phyloP scores from a whole-genome alignment of 2,113 vertebrate genomes.

The Anser cygnoides region DNA sequence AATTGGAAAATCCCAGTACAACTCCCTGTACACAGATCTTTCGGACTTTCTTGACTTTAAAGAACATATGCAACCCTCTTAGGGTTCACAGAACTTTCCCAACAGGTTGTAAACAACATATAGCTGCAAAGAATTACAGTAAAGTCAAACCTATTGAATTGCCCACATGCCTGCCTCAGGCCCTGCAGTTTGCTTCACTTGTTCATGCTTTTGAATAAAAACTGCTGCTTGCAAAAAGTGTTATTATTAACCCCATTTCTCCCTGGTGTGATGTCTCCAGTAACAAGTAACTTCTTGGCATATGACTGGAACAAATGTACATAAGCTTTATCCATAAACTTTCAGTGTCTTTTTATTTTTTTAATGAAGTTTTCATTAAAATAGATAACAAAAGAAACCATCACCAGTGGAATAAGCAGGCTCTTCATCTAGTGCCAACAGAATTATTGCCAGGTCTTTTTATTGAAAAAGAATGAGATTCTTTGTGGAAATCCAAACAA shows the following conservation, averaged over 20 bases:
- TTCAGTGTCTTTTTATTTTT: not conserved
- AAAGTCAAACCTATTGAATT: not conserved
- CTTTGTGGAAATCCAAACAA: conserved; percentile 54
- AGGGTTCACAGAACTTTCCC: not conserved
- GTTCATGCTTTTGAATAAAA: conserved; percentile 28
- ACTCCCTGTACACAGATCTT: not conserved
- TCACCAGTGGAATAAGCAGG: conserved; percentile 41
- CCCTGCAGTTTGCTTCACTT: not conserved
- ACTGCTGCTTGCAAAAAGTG: not conserved
- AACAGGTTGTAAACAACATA: not conserved
- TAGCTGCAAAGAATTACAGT: not conserved
- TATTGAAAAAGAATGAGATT: conserved; percentile 63
- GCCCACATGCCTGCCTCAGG: not conserved
- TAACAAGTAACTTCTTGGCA: not conserved
- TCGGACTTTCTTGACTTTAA: not conserved
- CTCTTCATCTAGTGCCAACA: conserved; percentile 64
- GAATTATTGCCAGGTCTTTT: conserved; percentile 71
- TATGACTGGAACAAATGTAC: conserved; percentile 10
- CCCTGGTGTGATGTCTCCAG: not conserved
- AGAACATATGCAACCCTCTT: not conserved
- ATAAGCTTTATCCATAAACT: conserved; percentile 43
- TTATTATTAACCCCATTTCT: not conserved
- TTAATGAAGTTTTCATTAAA: conserved; percentile 53
- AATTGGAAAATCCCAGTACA: not conserved
- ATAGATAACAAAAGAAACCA: conserved; percentile 53